A percentile compares a stretch with the other conserved stretches of the same genome.
Conservation (phyloP, 2,113 vertebrate species). For the Microtus pennsylvanicus region DNA sequence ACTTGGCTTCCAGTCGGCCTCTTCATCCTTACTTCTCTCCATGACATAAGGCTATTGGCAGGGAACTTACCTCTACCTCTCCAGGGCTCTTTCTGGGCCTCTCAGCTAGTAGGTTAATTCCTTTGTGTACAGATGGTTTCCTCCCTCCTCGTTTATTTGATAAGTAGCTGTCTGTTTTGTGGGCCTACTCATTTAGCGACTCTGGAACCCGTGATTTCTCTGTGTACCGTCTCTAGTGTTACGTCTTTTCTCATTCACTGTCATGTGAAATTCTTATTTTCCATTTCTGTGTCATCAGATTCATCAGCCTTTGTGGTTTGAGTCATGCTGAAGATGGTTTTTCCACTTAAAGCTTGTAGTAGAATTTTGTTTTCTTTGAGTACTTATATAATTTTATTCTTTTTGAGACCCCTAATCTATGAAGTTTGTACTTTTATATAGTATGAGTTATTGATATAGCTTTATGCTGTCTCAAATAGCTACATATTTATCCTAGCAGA, state of each 20-base stretch:
- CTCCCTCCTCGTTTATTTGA: neutral
- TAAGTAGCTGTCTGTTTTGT: neutral
- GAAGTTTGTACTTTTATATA: neutral
- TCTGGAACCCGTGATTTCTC: neutral
- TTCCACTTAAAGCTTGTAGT: neutral
- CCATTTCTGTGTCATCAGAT: neutral
- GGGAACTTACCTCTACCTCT: no score
- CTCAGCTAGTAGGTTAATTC: neutral
- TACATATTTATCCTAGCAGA: neutral
- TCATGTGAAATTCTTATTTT: neutral
- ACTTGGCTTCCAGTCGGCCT: no score
- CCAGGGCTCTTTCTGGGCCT: neutral
- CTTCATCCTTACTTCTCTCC: neutral
- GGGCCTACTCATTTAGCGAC: neutral
- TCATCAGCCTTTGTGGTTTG: neutral
- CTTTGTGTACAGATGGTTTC: neutral
- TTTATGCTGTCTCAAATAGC: neutral
- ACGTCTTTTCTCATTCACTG: no score
- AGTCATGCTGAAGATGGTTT: neutral
- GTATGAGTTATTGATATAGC: neutral
- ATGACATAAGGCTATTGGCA: fast-evolving
- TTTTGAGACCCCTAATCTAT: neutral
- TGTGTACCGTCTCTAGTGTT: neutral
- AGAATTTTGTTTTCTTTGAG: neutral
- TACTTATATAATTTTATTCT: neutral